Percentiles rank a stretch among this genome's conserved stretches.
Conservation (phyloP, 1,140 invertebrate species). For the Liolophura sinensis region DNA sequence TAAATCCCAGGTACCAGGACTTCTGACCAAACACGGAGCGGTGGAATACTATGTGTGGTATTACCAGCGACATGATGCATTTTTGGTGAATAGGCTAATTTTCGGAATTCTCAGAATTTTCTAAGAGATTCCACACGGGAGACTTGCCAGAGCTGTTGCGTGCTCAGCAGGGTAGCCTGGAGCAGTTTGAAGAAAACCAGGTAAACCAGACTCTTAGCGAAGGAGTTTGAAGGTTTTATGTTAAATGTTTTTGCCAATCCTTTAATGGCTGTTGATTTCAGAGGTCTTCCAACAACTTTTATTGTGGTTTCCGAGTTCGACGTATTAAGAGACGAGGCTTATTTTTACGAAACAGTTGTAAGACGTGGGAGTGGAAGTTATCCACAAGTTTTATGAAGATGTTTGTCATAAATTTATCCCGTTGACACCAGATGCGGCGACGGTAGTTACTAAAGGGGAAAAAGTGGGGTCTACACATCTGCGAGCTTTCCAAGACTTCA, state of each 20-base stretch:
- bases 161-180: constrained; percentile 6
- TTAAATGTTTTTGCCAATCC: constrained; percentile 38
- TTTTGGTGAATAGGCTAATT: too few relatives aligned
- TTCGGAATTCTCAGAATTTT: constrained; percentile 36
- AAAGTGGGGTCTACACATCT: too few relatives aligned
- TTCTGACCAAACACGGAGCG: constrained; percentile 34
- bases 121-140: constrained; percentile 17
- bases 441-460: too few relatives aligned
- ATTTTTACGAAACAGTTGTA: constrained; percentile 38
- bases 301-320: constrained; percentile 44
- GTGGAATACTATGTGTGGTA: constrained; percentile 32
- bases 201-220: constrained; percentile 29
- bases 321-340: constrained; percentile 40
- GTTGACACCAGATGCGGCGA: too few relatives aligned
- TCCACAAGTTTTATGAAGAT: neutral
- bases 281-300: constrained; percentile 33
- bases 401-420: neutral
- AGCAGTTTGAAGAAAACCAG: constrained; percentile 25
- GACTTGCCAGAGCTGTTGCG: constrained; percentile 25
- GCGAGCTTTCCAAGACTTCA: too few relatives aligned
- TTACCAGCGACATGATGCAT: constrained; percentile 28
- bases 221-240: constrained; percentile 27
- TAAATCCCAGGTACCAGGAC: constrained; percentile 31
- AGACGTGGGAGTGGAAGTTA: constrained; percentile 23
- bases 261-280: constrained; percentile 30